phyloP scores from a whole-genome alignment of 2,797 vertebrate genomes.

The Pseudochaenichthys georgianus region DNA sequence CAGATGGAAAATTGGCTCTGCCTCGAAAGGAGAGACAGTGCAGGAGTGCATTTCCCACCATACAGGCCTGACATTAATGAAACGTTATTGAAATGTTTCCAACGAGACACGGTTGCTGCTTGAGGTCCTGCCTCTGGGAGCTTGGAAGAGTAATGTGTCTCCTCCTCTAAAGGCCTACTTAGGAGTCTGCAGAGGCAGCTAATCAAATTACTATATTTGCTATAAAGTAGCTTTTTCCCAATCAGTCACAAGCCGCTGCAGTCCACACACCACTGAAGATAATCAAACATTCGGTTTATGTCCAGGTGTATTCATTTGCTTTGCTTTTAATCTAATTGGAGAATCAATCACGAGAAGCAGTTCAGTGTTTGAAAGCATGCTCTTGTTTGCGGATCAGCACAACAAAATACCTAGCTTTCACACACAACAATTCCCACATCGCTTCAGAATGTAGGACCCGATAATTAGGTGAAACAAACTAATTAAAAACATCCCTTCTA shows the following conservation, averaged over 20 bases:
- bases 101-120: conserved; percentile 45
- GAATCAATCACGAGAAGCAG: conserved; percentile 33
- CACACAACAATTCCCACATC: neutral
- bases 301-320: conserved; percentile 55
- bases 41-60: conserved; percentile 46
- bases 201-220: conserved; percentile 71
- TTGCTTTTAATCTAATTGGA: conserved; percentile 66
- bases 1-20: conserved; percentile 49
- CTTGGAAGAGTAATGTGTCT: conserved; percentile 49
- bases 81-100: conserved; percentile 73
- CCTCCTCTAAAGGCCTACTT: conserved; percentile 60
- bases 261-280: conserved; percentile 25
- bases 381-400: conserved; percentile 19
- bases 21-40: conserved; percentile 33
- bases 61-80: conserved; percentile 67
- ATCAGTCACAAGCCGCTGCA: conserved; percentile 53
- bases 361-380: conserved; percentile 1
- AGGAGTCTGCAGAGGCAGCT: conserved; percentile 59
- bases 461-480: conserved; percentile 7
- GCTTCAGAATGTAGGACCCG: conserved; percentile 2
- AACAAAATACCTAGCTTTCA: conserved; percentile 13
- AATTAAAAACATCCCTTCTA: neutral
- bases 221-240: conserved; percentile 39
- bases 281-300: conserved; percentile 38
- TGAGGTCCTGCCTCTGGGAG: conserved; percentile 31